Conservation (phyloP, 2,888 invertebrate species). For the Eupeodes latifasciatus region DNA sequence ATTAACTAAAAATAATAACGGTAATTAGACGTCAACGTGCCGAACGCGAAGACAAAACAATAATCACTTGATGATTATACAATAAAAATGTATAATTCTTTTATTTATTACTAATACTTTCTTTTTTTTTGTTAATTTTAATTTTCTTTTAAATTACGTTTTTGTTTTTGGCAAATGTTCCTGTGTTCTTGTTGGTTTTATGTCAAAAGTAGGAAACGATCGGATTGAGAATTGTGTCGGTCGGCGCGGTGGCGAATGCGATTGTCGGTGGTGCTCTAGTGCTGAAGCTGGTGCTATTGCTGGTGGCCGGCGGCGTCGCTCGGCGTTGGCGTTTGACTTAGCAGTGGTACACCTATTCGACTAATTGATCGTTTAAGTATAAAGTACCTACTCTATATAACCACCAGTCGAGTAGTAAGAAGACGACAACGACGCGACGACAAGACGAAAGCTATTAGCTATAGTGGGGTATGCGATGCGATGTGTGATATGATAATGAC, state of each 20-base stretch:
- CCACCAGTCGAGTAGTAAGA: conserved; percentile 16
- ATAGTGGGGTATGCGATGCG: conserved; percentile 15
- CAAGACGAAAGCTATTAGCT: conserved; percentile 24
- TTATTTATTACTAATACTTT: conserved; percentile 23
- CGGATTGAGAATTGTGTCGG: neutral
- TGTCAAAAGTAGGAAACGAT: conserved; percentile 26
- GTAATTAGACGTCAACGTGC: conserved; percentile 24
- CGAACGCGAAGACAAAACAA: conserved; percentile 25
- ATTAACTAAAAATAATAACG: neutral
- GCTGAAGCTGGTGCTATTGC: neutral
- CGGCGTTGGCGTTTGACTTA: conserved; percentile 63
- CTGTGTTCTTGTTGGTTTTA: neutral
- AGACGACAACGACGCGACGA: conserved; percentile 46
- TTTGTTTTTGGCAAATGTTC: conserved; percentile 38
- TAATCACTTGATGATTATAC: conserved; percentile 45
- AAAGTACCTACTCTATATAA: conserved; percentile 66
- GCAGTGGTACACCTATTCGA: conserved; percentile 66
- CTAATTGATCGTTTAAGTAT: conserved; percentile 72
- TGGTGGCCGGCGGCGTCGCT: conserved; percentile 23
- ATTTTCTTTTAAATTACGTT: conserved; percentile 9
- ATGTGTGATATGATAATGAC: conserved; percentile 51
- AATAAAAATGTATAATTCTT: conserved; percentile 30
- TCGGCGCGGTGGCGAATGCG: conserved; percentile 1
- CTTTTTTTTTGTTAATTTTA: neutral
- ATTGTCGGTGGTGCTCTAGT: neutral